phyloP scores from a whole-genome alignment of 2,797 vertebrate species.

The Sebastolobus alascanus region DNA sequence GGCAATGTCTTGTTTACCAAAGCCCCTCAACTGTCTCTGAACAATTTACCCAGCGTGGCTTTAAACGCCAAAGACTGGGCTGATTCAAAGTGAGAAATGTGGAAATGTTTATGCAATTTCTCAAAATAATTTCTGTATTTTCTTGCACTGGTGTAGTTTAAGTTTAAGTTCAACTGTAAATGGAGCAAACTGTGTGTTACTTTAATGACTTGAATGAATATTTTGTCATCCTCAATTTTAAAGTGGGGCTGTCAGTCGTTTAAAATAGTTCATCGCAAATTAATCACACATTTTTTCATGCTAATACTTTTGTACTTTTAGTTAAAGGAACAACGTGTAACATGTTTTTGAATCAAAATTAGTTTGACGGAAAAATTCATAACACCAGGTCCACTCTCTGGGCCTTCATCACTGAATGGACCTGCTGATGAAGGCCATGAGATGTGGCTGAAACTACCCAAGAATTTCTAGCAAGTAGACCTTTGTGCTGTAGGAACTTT shows the following conservation, averaged over 20 bases:
- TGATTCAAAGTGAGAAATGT: constrained; percentile 24
- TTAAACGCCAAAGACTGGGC: constrained; percentile 13
- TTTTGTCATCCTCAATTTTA: neutral
- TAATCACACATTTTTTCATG: too few species aligned
- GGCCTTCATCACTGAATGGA: too few species aligned
- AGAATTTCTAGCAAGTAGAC: too few species aligned
- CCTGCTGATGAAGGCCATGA: too few species aligned
- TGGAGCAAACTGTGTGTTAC: neutral
- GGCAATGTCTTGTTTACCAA: constrained; percentile 72
- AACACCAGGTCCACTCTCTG: too few species aligned
- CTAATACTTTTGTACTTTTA: too few species aligned
- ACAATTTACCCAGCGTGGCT: constrained; percentile 27
- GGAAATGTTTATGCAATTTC: constrained; percentile 14
- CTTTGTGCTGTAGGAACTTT: too few species aligned
- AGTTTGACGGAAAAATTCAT: too few species aligned
- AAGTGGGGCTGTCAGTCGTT: neutral
- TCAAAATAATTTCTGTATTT: constrained; percentile 7
- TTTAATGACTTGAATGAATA: neutral
- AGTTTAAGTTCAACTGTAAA: neutral
- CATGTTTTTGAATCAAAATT: too few species aligned
- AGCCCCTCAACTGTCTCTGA: constrained; percentile 46
- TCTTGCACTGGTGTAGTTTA: neutral
- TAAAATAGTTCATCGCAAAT: too few species aligned
- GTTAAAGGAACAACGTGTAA: too few species aligned
- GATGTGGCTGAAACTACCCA: too few species aligned